Conservation (phyloP, 2,888 invertebrate species). For the Oligia strigilis region DNA sequence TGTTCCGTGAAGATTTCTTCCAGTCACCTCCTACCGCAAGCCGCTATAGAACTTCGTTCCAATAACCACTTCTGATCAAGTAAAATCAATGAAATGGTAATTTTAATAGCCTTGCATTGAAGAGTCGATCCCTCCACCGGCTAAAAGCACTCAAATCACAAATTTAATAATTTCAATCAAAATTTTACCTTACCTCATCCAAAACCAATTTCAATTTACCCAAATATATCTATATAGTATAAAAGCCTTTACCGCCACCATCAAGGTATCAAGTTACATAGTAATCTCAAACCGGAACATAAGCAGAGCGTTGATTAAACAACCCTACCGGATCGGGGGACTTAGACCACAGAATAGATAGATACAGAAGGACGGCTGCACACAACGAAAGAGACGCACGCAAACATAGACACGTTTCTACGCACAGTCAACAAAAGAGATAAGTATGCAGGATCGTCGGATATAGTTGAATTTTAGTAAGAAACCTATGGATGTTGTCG, state of each 20-base stretch:
- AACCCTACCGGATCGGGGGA: conserved; percentile 44
- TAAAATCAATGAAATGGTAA: not conserved
- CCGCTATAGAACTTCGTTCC: too few relatives aligned
- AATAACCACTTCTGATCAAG: not conserved
- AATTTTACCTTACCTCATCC: not conserved
- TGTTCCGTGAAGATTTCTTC: too few relatives aligned
- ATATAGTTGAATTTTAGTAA: too few relatives aligned
- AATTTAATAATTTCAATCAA: not conserved
- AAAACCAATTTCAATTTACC: conserved; percentile 10
- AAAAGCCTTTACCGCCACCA: conserved; percentile 11
- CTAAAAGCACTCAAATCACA: not conserved
- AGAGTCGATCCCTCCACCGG: too few relatives aligned
- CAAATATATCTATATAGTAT: not conserved
- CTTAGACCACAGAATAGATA: not conserved
- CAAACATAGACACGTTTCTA: not conserved
- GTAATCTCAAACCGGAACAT: conserved; percentile 56
- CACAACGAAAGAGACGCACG: too few relatives aligned
- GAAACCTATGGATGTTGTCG: too few relatives aligned
- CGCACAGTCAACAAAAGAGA: too few relatives aligned
- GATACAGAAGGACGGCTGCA: conserved; percentile 1
- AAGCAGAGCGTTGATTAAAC: conserved; percentile 63
- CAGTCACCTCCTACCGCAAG: too few relatives aligned
- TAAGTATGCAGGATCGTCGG: too few relatives aligned
- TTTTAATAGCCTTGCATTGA: not conserved
- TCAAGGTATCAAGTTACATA: conserved; percentile 39